Base-by-base conservation (phyloP, 2,888 invertebrate species). In the Onchidella celtica region DNA sequence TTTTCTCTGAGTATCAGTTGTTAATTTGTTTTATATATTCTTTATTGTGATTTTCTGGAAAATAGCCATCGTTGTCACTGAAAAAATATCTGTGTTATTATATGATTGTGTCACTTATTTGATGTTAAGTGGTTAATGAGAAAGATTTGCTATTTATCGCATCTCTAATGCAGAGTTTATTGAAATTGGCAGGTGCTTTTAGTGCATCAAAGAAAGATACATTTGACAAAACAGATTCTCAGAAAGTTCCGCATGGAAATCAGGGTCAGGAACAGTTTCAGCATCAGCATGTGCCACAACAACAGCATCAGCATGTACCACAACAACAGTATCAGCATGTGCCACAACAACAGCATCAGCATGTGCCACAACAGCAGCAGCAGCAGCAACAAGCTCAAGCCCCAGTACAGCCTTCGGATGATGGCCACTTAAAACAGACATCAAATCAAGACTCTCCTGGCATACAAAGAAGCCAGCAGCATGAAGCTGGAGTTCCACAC, bases 281-380 rank as follows among this genome's bases (percentile, higher is more conserved):
- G 40, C 66, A n/a, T n/a, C 55, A 68, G 1, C 2, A 6, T 32
- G 21, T 47, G n/a, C 2, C 55, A 32, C 61, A 78, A 4, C 61
- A 78, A 4, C 78, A 78, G 38, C 47, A 59, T 1, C 69, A 69
- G 1, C 34, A 70, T 17, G 17, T 40, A 14, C 63, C 1, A 14
- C 74, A 34, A 11, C 4, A 61, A 55, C 72, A 72, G 9, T n/a
- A 3, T 72, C n/a, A 1, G 21, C 2, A 6, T 32, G 21, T 47
- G n/a, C 2, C 55, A 32, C 61, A 78, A 4, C n/a, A n/a, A n/a
- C 78, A 78, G 38, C 47, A 59, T 1, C 69, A 69, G 1, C 34
- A 70, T 17, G 17, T 40, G 6, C 63, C 1, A 14, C 74, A 34
- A 11, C 4, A 61, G 47, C 72, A 72, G 9, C 61, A 3, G 47